These are phyloP conservation scores for Trissolcus brochymenae DNA, from an alignment of 2,888 invertebrate species.

Conservation along the genomic window DNA sequence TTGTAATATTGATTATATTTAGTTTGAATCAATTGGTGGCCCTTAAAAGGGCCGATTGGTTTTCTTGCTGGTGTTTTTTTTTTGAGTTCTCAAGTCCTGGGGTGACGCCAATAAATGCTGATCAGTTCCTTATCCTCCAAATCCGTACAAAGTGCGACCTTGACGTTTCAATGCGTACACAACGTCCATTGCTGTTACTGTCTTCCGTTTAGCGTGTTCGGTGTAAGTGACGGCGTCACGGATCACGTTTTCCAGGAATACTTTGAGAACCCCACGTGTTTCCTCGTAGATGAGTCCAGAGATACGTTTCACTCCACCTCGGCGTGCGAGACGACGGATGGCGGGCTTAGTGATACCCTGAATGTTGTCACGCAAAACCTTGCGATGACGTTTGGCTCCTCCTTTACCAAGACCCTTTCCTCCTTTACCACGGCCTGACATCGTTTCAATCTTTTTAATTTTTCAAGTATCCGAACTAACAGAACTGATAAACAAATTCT, in stretches of 20 bases:
- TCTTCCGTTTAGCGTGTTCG: slow-evolving; percentile 25
- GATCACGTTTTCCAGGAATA: slow-evolving; percentile 34
- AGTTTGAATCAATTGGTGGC: slow-evolving; percentile 8
- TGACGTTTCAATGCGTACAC: slow-evolving; percentile 29
- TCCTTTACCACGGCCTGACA: slow-evolving; percentile 30
- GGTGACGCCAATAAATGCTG: too few relatives aligned
- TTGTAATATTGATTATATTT: too few relatives aligned
- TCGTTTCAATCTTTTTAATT: too few relatives aligned
- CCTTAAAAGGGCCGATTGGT: slow-evolving; percentile 27
- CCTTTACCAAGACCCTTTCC: slow-evolving; percentile 84
- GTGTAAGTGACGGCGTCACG: slow-evolving; percentile 23
- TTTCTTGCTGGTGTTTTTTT: background rate
- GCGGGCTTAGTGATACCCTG: slow-evolving; percentile 88
- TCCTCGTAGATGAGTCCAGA: slow-evolving; percentile 32
- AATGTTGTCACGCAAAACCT: slow-evolving; percentile 86
- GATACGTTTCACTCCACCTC: slow-evolving; percentile 45
- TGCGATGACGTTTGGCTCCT: slow-evolving; percentile 89
- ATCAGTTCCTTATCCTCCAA: slow-evolving; percentile 16
- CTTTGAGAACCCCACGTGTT: slow-evolving; percentile 35
- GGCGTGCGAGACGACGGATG: slow-evolving; percentile 79
- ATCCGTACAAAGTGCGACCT: slow-evolving; percentile 21
- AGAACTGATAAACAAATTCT: background rate
- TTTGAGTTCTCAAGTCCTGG: background rate
- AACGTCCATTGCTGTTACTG: slow-evolving; percentile 29
- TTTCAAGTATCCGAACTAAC: too few relatives aligned